Conservation (phyloP, 2,113 vertebrate genomes). For the Lampris megalopsis region DNA sequence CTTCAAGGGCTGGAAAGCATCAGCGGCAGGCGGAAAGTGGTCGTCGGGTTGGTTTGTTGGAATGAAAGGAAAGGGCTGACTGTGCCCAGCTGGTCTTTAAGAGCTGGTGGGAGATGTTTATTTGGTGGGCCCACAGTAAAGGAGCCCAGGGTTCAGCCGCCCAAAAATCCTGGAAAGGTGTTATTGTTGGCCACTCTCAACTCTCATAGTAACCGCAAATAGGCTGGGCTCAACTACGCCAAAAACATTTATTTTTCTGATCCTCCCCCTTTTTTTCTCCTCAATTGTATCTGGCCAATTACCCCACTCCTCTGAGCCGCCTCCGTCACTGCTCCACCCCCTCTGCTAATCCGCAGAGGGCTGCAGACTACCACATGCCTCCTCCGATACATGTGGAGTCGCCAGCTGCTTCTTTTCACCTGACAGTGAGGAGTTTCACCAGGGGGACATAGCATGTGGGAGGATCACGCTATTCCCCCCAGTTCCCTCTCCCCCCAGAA, state of each 20-base stretch:
- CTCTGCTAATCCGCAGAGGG: no score
- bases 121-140: constrained; percentile 21
- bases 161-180: constrained; percentile 20
- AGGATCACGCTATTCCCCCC: no score
- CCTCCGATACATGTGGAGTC: no score
- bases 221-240: background rate
- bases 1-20: constrained; percentile 42
- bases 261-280: no score
- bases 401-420: no score
- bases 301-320: no score
- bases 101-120: constrained; percentile 39
- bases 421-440: no score
- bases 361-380: no score
- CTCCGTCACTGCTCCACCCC: no score
- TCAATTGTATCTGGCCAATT: no score
- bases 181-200: constrained; percentile 28
- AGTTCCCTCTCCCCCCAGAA: no score
- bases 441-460: no score
- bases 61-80: constrained; percentile 17
- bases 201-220: constrained; percentile 23
- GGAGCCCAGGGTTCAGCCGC: background rate
- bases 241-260: background rate
- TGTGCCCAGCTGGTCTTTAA: constrained; percentile 40
- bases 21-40: background rate
- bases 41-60: constrained; percentile 17